These are phyloP conservation scores for Lithobates pipiens DNA, from an alignment of 2,797 vertebrate species.

Conservation along the genomic window DNA sequence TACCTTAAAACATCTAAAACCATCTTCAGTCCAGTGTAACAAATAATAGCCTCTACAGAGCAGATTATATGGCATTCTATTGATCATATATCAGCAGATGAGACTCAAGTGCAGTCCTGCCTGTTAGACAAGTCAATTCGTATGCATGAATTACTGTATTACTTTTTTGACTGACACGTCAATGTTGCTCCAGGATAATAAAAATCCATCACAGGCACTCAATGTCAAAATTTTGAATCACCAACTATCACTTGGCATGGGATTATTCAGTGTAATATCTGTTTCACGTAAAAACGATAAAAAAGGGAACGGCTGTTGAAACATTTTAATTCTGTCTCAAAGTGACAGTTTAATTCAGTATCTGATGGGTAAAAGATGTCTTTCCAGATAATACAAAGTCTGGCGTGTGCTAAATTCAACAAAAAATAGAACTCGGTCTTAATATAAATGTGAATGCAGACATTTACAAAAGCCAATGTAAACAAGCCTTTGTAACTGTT, in stretches of 20 bases:
- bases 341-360: slow-evolving; percentile 44
- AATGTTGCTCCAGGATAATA: slow-evolving; percentile 50
- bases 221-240: slow-evolving; percentile 49
- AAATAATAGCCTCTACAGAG: neutral
- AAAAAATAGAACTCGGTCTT: neutral
- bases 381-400: slow-evolving; percentile 20
- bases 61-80: slow-evolving; percentile 7
- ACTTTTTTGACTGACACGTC: slow-evolving; percentile 51
- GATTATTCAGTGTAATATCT: slow-evolving; percentile 49
- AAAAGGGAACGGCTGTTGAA: slow-evolving; percentile 49
- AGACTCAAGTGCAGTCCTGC: slow-evolving; percentile 1
- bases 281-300: slow-evolving; percentile 43
- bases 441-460: neutral
- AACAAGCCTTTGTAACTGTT: neutral
- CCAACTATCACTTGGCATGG: slow-evolving; percentile 26
- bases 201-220: slow-evolving; percentile 57
- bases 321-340: slow-evolving; percentile 34
- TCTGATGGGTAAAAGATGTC: slow-evolving; percentile 22
- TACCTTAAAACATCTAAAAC: neutral
- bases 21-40: neutral
- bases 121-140: slow-evolving; percentile 31
- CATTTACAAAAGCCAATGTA: neutral
- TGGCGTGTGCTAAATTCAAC: neutral
- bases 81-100: slow-evolving; percentile 14
- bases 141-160: slow-evolving; percentile 48